phyloP scores from a whole-genome alignment of 2,888 invertebrate species.

The Apotomis capreana region DNA sequence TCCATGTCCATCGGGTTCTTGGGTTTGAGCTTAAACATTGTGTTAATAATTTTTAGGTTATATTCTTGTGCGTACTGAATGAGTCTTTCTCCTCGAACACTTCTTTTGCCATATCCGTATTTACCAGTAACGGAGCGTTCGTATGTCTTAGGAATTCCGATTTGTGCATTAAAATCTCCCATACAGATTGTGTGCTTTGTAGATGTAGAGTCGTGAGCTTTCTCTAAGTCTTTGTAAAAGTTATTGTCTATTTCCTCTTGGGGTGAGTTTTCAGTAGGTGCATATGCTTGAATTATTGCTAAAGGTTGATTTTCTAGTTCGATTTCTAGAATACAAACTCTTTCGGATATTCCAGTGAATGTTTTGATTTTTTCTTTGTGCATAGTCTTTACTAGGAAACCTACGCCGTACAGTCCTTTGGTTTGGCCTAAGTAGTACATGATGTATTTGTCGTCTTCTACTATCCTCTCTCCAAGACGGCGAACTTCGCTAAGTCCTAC shows the following conservation, averaged over 20 bases:
- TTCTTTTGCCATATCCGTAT: slow-evolving; percentile 43
- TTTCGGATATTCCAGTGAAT: slow-evolving; percentile 47
- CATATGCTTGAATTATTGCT: slow-evolving; percentile 44
- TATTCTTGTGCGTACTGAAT: slow-evolving; percentile 44
- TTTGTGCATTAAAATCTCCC: slow-evolving; percentile 45
- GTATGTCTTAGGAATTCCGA: slow-evolving; percentile 37
- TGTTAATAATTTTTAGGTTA: slow-evolving; percentile 44
- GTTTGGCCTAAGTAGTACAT: slow-evolving; percentile 46
- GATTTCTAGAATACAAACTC: slow-evolving; percentile 47
- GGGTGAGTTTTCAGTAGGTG: slow-evolving; percentile 45
- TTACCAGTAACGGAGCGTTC: slow-evolving; percentile 35
- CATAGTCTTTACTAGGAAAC: slow-evolving; percentile 45
- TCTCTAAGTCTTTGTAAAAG: slow-evolving; percentile 41
- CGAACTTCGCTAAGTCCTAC: slow-evolving; percentile 44
- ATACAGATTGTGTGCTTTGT: slow-evolving; percentile 41
- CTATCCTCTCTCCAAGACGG: slow-evolving; percentile 43
- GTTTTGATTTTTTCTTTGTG: slow-evolving; percentile 45
- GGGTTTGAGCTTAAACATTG: slow-evolving; percentile 41
- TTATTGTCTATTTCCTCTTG: slow-evolving; percentile 45
- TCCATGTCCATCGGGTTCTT: slow-evolving; percentile 44
- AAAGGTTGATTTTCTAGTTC: slow-evolving; percentile 40
- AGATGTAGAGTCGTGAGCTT: slow-evolving; percentile 38
- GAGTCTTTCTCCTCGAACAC: slow-evolving; percentile 39
- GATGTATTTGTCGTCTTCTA: slow-evolving; percentile 44
- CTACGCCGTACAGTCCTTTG: slow-evolving; percentile 44